phyloP scores from a whole-genome alignment of 2,888 invertebrate genomes.

The Eumerus sabulonum region DNA sequence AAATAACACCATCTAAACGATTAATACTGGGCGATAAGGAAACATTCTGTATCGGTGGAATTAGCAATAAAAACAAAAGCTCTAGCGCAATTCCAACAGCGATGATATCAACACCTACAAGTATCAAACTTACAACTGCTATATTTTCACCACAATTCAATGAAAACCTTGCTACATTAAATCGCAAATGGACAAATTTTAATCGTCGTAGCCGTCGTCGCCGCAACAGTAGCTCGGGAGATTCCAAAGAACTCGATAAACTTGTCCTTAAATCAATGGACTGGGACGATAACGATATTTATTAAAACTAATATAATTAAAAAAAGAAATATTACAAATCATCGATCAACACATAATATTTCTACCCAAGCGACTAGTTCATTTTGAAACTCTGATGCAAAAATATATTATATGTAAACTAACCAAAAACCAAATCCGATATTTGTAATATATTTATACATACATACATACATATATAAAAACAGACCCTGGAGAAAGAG shows the following conservation, averaged over 20 bases:
- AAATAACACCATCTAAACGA: slow-evolving; percentile 71
- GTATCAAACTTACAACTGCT: slow-evolving; percentile 76
- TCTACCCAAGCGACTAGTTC: slow-evolving; percentile 10
- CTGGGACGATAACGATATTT: slow-evolving; percentile 79
- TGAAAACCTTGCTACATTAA: slow-evolving; percentile 74
- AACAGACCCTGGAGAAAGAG: slow-evolving; percentile 40
- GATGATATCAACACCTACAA: slow-evolving; percentile 72
- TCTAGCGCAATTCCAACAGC: slow-evolving; percentile 54
- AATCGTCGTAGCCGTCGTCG: slow-evolving; percentile 74
- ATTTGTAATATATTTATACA: slow-evolving; percentile 68
- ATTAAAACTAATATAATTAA: slow-evolving; percentile 70
- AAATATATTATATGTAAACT: slow-evolving; percentile 20
- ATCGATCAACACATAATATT: slow-evolving; percentile 29
- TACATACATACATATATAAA: slow-evolving; percentile 60
- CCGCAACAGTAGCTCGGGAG: slow-evolving; percentile 77
- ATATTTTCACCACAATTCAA: slow-evolving; percentile 77
- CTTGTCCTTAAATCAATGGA: slow-evolving; percentile 78
- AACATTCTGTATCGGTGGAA: slow-evolving; percentile 74
- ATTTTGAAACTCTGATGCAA: slow-evolving; percentile 35
- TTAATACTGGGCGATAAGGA: slow-evolving; percentile 76
- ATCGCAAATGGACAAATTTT: slow-evolving; percentile 77
- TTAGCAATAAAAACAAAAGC: slow-evolving; percentile 57
- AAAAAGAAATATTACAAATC: slow-evolving; percentile 26
- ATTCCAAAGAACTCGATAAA: slow-evolving; percentile 78
- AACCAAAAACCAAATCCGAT: slow-evolving; percentile 58